Evolutionary conservation across 2,797 vertebrate species (phyloP).

Genomic region (Buceros bicornis): DNA sequence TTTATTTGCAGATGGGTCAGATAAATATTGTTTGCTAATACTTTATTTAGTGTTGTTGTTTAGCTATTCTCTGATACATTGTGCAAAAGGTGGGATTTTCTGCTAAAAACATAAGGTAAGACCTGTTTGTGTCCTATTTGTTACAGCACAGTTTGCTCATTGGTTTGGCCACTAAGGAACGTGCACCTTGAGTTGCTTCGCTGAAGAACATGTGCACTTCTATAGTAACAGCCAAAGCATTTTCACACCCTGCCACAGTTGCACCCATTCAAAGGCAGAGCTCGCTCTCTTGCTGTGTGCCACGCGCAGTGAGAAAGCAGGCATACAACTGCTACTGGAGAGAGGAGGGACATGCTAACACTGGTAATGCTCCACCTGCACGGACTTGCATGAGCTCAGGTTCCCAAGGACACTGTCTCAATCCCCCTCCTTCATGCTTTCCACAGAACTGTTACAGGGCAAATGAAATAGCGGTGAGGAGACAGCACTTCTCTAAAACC

Average conservation of each 20-base stretch:
- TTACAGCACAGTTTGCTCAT: neutral
- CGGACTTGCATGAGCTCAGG: neutral
- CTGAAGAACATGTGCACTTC: neutral
- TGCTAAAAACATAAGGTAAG: neutral
- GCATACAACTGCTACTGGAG: neutral
- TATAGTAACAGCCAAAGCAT: neutral
- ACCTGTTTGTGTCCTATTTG: neutral
- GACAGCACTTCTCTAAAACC: neutral
- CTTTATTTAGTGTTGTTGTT: neutral
- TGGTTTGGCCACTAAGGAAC: neutral
- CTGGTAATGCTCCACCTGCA: no score
- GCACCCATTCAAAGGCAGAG: neutral
- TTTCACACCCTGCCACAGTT: neutral
- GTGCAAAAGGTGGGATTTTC: neutral
- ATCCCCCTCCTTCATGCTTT: neutral
- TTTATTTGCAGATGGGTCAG: neutral
- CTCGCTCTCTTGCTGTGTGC: neutral
- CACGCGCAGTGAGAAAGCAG: rapidly evolving
- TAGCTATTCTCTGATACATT: neutral
- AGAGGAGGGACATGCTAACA: neutral
- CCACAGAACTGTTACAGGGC: neutral
- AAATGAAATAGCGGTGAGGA: neutral
- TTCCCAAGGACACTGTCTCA: neutral
- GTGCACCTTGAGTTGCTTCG: neutral
- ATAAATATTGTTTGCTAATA: neutral